These are phyloP conservation scores for Fragariocoptes setiger DNA, from an alignment of 1,140 invertebrate species.

Conservation along the genomic window DNA sequence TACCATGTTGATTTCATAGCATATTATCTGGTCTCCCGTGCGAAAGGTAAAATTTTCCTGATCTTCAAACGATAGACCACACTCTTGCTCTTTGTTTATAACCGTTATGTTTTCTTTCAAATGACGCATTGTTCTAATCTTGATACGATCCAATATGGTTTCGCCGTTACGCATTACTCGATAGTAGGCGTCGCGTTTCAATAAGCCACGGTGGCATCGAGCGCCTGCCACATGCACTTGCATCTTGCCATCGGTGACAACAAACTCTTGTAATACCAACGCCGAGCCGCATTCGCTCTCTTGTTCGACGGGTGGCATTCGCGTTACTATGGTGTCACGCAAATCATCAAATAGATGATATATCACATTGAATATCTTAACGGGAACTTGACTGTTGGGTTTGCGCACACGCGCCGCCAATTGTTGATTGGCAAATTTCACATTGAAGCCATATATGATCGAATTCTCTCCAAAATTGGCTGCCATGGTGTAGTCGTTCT, in stretches of 20 bases:
- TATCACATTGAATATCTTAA: constrained; percentile 49
- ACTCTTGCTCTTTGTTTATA: constrained; percentile 52
- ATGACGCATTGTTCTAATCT: constrained; percentile 38
- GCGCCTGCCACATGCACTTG: constrained; percentile 50
- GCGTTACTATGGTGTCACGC: constrained; percentile 37
- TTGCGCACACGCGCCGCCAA: constrained; percentile 19
- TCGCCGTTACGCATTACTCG: constrained; percentile 37
- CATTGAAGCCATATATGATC: constrained; percentile 58
- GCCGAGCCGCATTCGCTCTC: constrained; percentile 57
- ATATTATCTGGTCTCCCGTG: constrained; percentile 42
- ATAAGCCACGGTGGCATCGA: constrained; percentile 37
- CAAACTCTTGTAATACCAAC: constrained; percentile 45
- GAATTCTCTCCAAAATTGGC: constrained; percentile 11
- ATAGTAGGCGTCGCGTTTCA: constrained; percentile 28
- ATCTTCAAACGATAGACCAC: constrained; percentile 40
- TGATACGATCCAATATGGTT: neutral
- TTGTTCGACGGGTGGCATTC: constrained; percentile 31
- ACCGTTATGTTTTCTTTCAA: constrained; percentile 53
- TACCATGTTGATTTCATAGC: constrained; percentile 30
- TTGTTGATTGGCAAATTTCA: constrained; percentile 16
- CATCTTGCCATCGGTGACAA: constrained; percentile 43
- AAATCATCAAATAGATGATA: constrained; percentile 66
- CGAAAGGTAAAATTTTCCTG: constrained; percentile 19
- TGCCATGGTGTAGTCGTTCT: constrained; percentile 54
- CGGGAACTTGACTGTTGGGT: constrained; percentile 23